Evolutionary conservation across 2,113 vertebrate genomes (phyloP).

Genomic region (Ciconia stormi): DNA sequence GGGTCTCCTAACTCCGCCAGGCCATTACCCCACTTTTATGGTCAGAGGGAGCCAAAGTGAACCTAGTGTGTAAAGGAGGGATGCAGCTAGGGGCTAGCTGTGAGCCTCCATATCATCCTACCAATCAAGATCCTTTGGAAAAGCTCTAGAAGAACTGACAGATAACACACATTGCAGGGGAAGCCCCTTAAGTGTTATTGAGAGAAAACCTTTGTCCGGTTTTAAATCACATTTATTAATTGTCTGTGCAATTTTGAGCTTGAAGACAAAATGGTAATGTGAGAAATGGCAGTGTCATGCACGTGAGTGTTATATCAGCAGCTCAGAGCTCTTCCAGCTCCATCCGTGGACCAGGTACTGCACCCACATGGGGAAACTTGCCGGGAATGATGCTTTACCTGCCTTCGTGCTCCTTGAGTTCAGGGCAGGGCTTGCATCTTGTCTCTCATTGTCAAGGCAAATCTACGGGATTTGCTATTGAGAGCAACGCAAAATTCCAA

Average conservation of each 20-base stretch:
- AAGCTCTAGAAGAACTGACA: background rate
- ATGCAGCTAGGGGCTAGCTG: background rate
- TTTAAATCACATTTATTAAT: background rate
- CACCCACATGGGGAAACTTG: fast-evolving
- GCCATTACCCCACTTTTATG: background rate
- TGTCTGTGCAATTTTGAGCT: background rate
- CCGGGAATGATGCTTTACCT: fast-evolving
- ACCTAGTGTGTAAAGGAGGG: background rate
- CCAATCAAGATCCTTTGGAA: background rate
- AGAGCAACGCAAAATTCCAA: background rate
- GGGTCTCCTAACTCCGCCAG: background rate
- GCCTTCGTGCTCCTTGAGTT: background rate
- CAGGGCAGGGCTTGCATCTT: fast-evolving
- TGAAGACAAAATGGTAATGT: background rate
- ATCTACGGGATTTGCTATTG: background rate
- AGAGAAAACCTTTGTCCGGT: background rate
- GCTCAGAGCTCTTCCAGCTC: background rate
- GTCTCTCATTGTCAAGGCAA: background rate
- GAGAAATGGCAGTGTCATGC: background rate
- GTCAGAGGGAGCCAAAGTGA: background rate
- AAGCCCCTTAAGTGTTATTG: background rate
- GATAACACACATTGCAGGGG: background rate
- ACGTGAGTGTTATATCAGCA: fast-evolving
- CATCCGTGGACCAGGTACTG: no score
- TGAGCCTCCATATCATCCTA: background rate